Evolutionary conservation across 2,113 vertebrate species (phyloP), one percentile per base, ranked within the genome.

Genomic region (Machaerirhynchus nigripectus): DNA sequence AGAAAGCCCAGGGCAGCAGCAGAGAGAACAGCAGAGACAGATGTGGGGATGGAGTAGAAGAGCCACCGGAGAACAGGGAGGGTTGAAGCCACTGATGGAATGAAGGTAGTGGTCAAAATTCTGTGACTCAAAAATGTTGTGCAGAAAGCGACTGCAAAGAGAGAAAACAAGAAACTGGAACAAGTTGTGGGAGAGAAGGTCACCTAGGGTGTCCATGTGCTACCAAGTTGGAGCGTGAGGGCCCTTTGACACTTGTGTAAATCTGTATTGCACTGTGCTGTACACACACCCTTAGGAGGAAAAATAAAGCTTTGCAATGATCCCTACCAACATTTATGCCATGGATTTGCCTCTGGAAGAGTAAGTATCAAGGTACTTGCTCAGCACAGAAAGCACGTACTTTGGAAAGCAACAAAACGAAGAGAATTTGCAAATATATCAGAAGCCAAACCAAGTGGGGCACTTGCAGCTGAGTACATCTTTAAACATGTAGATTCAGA

Each of bases 191-290:
- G 55, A 88, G 37, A 77, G 26, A 40, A 80, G 26, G 30, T 21
- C 24, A 30, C 20, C 18, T 2, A 33, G 47, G 24, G 31, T 92
- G 44, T 12, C 27, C 55, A 55, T 3, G 18, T 5, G 15, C 35
- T 37, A 49, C 23, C 37, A 70, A 44, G 46, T 37, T 55, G 26
- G 8, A 64, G 24, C 0, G 0, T 23, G 50, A 61, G 19, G 28
- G 30, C 7, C 30, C 42, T 71, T 47, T 76, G 46, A 47, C 30
- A 20, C 11, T 21, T 30, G 9, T 39, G 52, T 50, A 30, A 10
- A 27, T 49, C 26, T 57, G 20, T 27, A 50, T 8, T 1, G 3
- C 55, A 18, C 26, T 63, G 60, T n/a, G 40, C 35, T 37, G 15
- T 10, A 30, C 22, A 30, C 0, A 0, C 35, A 55, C 9, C 19